phyloP scores from a whole-genome alignment of 2,888 invertebrate species.

The Cheilosia vulpina region DNA sequence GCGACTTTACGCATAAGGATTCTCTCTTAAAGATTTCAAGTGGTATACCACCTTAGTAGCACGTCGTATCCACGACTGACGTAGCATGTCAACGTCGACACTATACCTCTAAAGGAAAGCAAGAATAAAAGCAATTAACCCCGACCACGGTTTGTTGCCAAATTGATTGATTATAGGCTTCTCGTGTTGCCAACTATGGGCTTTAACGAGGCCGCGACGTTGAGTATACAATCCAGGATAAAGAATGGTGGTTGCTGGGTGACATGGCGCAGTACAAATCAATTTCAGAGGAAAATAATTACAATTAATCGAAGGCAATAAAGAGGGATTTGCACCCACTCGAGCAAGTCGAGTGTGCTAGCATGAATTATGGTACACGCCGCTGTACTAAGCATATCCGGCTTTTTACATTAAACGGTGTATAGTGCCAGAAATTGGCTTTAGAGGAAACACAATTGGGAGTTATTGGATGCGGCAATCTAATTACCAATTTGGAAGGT shows the following conservation, averaged over 20 bases:
- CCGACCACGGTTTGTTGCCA: constrained; percentile 13
- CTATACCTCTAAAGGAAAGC: neutral
- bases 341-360: neutral
- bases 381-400: no score
- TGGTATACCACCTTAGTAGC: neutral
- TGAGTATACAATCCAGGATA: neutral
- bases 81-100: neutral
- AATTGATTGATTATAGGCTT: constrained; percentile 24
- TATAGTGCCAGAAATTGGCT: no score
- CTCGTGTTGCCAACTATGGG: constrained; percentile 2
- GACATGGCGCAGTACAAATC: constrained; percentile 3
- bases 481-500: no score
- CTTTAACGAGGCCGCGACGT: neutral
- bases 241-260: neutral
- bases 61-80: neutral
- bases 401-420: no score
- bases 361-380: no score
- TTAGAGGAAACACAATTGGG: no score
- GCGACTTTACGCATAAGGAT: neutral
- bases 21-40: neutral
- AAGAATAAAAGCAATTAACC: constrained; percentile 40
- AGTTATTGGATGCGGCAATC: no score
- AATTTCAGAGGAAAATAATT: constrained; percentile 15
- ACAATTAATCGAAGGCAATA: constrained; percentile 23
- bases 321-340: constrained; percentile 4